Evolutionary conservation across 1,140 invertebrate species (phyloP), one percentile per base, ranked within the genome.

Genomic region (Ectropis grisescens): DNA sequence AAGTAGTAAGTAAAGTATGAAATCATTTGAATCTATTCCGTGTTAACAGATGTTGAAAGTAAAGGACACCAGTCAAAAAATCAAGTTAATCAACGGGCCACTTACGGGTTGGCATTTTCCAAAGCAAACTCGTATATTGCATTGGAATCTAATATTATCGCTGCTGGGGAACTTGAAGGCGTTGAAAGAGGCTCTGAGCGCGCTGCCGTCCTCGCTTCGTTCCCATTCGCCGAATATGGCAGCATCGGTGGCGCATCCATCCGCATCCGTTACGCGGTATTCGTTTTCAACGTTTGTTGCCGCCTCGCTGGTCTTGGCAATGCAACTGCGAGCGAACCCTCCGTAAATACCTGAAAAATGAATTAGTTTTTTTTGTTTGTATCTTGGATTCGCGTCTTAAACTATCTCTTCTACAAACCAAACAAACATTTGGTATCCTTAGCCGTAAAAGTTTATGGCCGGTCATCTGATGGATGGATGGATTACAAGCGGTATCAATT

Each of bases 151-250:
- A 52, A 97, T 94, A 62, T 95, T 96, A 57, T 96, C 95, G 57
- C 93, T 95, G 41, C 92, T 94, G 0, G 95, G 95, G 87, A 98
- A 98, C 70, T 98, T 97, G 71, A 98, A 98, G 2, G 95, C 95
- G 68, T 96, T 96, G 68, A 98, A 97, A 41, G 90, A 88, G 24
- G 94, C 94, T 58, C 92, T 83, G 11, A 97, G 75, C 7, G 92
- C 88, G 65, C 93, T 92, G 7, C 90, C 90, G 19, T 94, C 91
- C 39, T 90, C 86, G 60, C 93, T 93, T 46, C 93, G 90, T 47
- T 94, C 90, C 95, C 95, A 97, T 66, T 97, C 94, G 10, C 93
- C 94, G 56, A 97, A 97, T 58, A 97, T 96, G 10, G 88, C 90
- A 2, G 93, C 91, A 82, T 97, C 95, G 0, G 93, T 96, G 9